A percentile compares a stretch with the other conserved stretches of the same genome.
Evolutionary conservation across 2,888 invertebrate genomes (phyloP).

Genomic region (Andrena trimmerana): DNA sequence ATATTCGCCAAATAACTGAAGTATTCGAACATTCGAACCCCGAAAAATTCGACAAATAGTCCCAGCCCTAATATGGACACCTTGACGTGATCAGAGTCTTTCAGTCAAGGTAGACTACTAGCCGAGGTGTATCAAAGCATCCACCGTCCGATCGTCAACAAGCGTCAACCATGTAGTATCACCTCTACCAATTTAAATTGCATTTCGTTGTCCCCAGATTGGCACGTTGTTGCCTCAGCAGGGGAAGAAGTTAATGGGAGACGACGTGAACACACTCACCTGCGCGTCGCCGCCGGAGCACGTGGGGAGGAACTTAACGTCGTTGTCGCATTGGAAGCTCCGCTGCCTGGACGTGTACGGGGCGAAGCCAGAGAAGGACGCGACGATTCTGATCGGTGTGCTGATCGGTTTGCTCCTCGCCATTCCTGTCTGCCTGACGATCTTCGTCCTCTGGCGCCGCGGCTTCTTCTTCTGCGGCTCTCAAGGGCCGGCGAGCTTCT

Average conservation of each 20-base stretch:
- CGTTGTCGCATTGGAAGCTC: slow-evolving; percentile 87
- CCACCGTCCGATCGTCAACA: too few species aligned
- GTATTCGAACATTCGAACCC: too few species aligned
- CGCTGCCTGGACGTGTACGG: slow-evolving; percentile 89
- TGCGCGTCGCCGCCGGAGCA: slow-evolving; percentile 90
- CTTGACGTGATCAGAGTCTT: too few species aligned
- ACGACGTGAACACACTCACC: slow-evolving; percentile 79
- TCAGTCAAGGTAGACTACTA: too few species aligned
- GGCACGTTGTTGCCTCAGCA: slow-evolving; percentile 75
- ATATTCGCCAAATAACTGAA: too few species aligned
- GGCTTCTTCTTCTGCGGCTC: slow-evolving; percentile 88
- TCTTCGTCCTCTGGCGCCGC: slow-evolving; percentile 88
- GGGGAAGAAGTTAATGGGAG: slow-evolving; percentile 74
- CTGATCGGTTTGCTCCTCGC: slow-evolving; percentile 89
- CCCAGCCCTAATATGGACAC: too few species aligned
- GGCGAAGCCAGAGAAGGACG: slow-evolving; percentile 89
- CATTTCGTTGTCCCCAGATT: slow-evolving; percentile 68
- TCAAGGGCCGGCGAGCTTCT: slow-evolving; percentile 87
- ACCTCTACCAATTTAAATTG: neutral
- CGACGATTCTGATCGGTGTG: slow-evolving; percentile 89
- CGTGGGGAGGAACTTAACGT: slow-evolving; percentile 87
- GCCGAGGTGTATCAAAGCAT: too few species aligned
- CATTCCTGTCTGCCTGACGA: slow-evolving; percentile 88
- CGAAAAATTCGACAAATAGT: too few species aligned
- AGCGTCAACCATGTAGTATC: too few species aligned